Evolutionary conservation across 1,140 invertebrate species (phyloP).

Genomic region (Leptonema lineaticorne): DNA sequence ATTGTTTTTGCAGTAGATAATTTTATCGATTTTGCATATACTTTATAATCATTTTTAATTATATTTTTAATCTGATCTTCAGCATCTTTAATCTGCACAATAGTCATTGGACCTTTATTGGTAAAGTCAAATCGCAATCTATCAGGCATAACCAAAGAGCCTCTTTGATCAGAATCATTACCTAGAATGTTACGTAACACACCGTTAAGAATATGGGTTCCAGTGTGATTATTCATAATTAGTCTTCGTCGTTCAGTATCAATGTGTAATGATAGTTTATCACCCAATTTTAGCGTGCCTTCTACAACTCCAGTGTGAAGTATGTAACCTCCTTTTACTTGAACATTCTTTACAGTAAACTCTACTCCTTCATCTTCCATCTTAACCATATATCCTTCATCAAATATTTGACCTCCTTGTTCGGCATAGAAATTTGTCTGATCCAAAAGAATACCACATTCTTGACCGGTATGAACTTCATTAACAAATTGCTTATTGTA

Average conservation of each 20-base stretch:
- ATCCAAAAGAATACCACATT: conserved; percentile 92
- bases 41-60: conserved; percentile 75
- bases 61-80: conserved; percentile 81
- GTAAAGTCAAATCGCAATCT: conserved; percentile 96
- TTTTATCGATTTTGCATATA: conserved; percentile 89
- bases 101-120: conserved; percentile 88
- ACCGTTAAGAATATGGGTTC: conserved; percentile 96
- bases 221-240: conserved; percentile 99
- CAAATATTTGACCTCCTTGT: conserved; percentile 97
- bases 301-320: conserved; percentile 89
- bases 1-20: conserved; percentile 88
- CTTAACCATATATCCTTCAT: conserved; percentile 94
- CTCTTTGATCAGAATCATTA: conserved; percentile 92
- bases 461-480: conserved; percentile 77
- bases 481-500: conserved; percentile 85
- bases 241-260: conserved; percentile 81
- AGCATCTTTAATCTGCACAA: conserved; percentile 80
- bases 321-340: conserved; percentile 95
- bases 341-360: conserved; percentile 92
- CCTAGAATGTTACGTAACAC: conserved; percentile 87
- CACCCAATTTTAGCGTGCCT: conserved; percentile 83
- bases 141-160: conserved; percentile 98
- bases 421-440: conserved; percentile 96
- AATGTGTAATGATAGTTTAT: conserved; percentile 79
- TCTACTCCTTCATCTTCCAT: conserved; percentile 83